Conservation (phyloP, 2,888 invertebrate genomes). For the Augiades crinisus region DNA sequence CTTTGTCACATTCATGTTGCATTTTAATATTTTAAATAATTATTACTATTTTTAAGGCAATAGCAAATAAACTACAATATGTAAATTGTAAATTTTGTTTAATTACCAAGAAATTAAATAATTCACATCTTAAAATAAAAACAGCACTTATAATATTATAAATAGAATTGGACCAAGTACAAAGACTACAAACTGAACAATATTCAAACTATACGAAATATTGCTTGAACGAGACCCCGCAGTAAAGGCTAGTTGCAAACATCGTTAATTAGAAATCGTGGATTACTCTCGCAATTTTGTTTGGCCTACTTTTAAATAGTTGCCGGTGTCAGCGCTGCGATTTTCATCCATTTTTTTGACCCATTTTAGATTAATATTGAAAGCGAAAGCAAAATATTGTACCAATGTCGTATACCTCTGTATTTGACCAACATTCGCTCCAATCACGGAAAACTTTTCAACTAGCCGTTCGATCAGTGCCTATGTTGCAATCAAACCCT, state of each 20-base stretch:
- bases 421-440: conserved; percentile 16
- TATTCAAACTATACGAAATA: conserved; percentile 6
- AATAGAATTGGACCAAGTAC: too few species aligned
- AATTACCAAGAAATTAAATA: too few species aligned
- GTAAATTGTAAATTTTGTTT: too few species aligned
- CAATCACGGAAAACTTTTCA: conserved; percentile 18
- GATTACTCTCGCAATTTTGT: conserved; percentile 21
- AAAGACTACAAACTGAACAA: neutral
- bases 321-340: conserved; percentile 17
- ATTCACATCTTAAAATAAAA: too few species aligned
- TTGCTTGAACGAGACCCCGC: conserved; percentile 1
- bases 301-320: conserved; percentile 21
- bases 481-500: conserved; percentile 17
- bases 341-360: conserved; percentile 23
- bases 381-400: conserved; percentile 17
- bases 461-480: conserved; percentile 9
- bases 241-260: conserved; percentile 17
- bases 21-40: too few species aligned
- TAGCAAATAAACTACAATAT: too few species aligned
- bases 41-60: too few species aligned
- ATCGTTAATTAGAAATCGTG: conserved; percentile 23
- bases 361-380: conserved; percentile 26
- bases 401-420: conserved; percentile 12
- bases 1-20: too few species aligned
- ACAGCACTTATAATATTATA: too few species aligned